Base-by-base conservation (phyloP, 1,140 invertebrate genomes). In the Pogonomyrmex californicus region DNA sequence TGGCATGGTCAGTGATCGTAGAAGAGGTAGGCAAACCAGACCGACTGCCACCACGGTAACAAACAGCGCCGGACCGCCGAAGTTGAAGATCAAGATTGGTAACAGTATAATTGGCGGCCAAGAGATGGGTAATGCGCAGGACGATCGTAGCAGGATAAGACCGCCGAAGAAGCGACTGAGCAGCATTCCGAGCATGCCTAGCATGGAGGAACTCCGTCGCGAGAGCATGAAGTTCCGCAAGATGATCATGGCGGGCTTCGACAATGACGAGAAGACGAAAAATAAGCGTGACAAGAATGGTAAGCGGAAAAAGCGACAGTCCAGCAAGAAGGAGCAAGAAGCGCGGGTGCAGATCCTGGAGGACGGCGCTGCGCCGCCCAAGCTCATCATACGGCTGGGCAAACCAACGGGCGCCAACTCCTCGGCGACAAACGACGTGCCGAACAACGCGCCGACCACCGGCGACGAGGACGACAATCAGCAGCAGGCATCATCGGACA, bases 211-310 rank as follows among this genome's bases (percentile, higher is more conserved):
- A 87, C 94, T 98, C 6, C 97, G 97, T 83, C 96, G 97, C 6
- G 98, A 98, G 88, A 98, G 97, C 87, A 98, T 99, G 98, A 98
- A 98, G 91, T 98, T 97, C 93, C 96, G 98, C n/a, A 96, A 97
- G 65, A 97, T 96, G 96, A 96, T 98, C 0, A 98, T 98, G 97
- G 97, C 97, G 10, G 97, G 97, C 91, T 98, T 98, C 89, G 97
- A 97, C 70, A 96, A 97, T 90, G 96, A 96, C 65, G 96, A 97
- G 79, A 95, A 96, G 78, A 73, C 91, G 14, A 97, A 96, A 87
- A 96, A 96, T 30, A 97, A 96, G 88, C 96, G 95, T 82, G 95
- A 97, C 63, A 97, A 96, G 87, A 96, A 96, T 85, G 95, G 96
- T 56, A 96, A 96, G 89, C 95, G 96, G 71, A 97, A 97, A 91